Evolutionary conservation across 2,888 invertebrate genomes (phyloP), one percentile per base, ranked within the genome.

Genomic region (Acholoe squamosa): DNA sequence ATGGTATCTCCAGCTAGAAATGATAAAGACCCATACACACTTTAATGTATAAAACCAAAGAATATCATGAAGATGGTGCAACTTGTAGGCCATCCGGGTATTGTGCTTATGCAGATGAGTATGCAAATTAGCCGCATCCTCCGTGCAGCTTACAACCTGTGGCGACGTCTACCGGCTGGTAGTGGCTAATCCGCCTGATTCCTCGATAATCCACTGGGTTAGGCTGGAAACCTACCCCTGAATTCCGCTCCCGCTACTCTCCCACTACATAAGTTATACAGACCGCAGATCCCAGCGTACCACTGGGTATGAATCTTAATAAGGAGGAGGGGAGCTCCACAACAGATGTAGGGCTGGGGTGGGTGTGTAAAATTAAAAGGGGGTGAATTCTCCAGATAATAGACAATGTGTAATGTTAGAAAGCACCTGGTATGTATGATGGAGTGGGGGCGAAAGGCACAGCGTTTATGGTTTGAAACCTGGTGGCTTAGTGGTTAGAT

Each of bases 101-200:
- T 28, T 71, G 71, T 71, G 71, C 71, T 71, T 71, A 71, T 71
- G 71, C 28, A 71, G 28, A 71, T 71, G 71, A 71, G 71, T 71
- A 71, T 71, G 71, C 71, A 71, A 25, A 71, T 71, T 25, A 71
- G 28, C 22, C 5, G 71, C 71, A 5, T 71, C 28, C 31, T 7
- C 71, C 28, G 71, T 28, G 71, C 0, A 28, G 71, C 71, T 71
- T 71, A 71, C 71, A 71, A 71, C 71, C 71, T 71, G 71, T 71
- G 71, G 71, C 71, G 31, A 25, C 71, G 25, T 71, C 71, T 28
- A 14, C 71, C 71, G 71, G 31, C 71, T 71, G 71, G 25, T 28
- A 16, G 71, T 28, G 3, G 28, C 71, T 28, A 71, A 71, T 71
- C 71, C 71, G 71, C 71, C 25, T 71, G 12, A 71, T 71, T 71